Conservation (phyloP, 2,888 invertebrate species). For the Antitype chi region DNA sequence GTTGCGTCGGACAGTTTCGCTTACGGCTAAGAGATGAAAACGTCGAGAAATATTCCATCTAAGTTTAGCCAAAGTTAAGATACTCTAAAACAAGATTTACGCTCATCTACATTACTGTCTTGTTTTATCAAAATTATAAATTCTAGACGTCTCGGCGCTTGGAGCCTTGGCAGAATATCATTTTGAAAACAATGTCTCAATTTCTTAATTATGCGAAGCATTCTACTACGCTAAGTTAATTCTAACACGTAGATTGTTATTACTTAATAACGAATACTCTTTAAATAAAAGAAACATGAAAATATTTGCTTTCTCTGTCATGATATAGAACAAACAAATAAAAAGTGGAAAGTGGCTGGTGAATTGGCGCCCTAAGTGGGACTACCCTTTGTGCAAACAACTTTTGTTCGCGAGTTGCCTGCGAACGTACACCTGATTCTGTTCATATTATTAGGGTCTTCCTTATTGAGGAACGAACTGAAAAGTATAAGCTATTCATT, state of each 20-base stretch:
- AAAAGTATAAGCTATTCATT: background rate
- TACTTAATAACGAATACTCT: slow-evolving; percentile 9
- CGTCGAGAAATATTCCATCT: slow-evolving; percentile 31
- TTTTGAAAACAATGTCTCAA: slow-evolving; percentile 49
- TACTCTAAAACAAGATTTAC: slow-evolving; percentile 32
- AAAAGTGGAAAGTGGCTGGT: slow-evolving; percentile 7
- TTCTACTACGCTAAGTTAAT: slow-evolving; percentile 9
- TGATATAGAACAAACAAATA: slow-evolving; percentile 36
- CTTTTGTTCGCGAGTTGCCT: slow-evolving; percentile 23
- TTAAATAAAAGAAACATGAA: slow-evolving; percentile 16
- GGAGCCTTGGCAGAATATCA: slow-evolving; percentile 21
- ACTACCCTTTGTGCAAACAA: slow-evolving; percentile 23
- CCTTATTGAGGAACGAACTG: background rate
- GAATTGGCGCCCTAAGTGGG: slow-evolving; percentile 59
- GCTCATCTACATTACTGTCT: slow-evolving; percentile 19
- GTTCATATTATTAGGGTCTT: slow-evolving; percentile 19
- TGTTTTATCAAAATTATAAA: slow-evolving; percentile 56
- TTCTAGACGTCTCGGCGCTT: slow-evolving; percentile 33
- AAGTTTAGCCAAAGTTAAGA: slow-evolving; percentile 31
- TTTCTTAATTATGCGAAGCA: slow-evolving; percentile 23
- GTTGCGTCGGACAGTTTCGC: slow-evolving; percentile 10
- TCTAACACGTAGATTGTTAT: slow-evolving; percentile 21
- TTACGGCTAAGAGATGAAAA: slow-evolving; percentile 14
- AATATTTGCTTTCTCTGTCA: slow-evolving; percentile 14
- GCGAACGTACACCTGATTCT: slow-evolving; percentile 17